Evolutionary conservation across 2,888 invertebrate species (phyloP), one percentile per base, ranked within the genome.

Genomic region (Augiades crinisus): DNA sequence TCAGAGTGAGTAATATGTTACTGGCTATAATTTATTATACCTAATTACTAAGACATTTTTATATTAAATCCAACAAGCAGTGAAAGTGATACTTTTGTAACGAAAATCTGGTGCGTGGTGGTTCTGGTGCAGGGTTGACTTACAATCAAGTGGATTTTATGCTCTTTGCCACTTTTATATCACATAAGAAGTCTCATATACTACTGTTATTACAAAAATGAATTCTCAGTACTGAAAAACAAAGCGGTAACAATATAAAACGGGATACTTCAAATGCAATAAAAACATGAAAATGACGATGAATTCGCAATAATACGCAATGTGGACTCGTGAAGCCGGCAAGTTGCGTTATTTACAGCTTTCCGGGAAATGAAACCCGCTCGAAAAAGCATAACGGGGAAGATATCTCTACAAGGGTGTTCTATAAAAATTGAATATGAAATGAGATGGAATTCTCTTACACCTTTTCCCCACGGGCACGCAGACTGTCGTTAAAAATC

Each of bases 221-320:
- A 30, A 43, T 19, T 19, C 30, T 30, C 41, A 30, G 30, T 17
- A 3, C 19, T 30, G 10, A 17, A 30, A 43, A 43, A 40, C 19
- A 17, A 43, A 43, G 30, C 30, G 41, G 17, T 12, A n/a, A n/a
- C n/a, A 43, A 30, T 19, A 43, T 17, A 13, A 27, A 27, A 27
- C 16, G 27, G 13, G 41, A 27, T 43, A 30, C 41, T 30, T 12
- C 27, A 41, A 41, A 41, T 17, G 41, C 54, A 67, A 67, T 65
- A 71, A 71, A 68, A 66, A 64, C 59, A 67, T 65, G 59, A 65
- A 64, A 62, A 60, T 56, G 57, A 61, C 61, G 61, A 69, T 71
- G 70, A 69, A 67, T 58, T 63, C 53, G 61, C 55, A 63, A 64
- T 65, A 71, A 64, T 64, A 66, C 57, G 45, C 63, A 65, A 64